Base-by-base conservation (phyloP, 2,113 vertebrate species). In the Nannospalax galili region DNA sequence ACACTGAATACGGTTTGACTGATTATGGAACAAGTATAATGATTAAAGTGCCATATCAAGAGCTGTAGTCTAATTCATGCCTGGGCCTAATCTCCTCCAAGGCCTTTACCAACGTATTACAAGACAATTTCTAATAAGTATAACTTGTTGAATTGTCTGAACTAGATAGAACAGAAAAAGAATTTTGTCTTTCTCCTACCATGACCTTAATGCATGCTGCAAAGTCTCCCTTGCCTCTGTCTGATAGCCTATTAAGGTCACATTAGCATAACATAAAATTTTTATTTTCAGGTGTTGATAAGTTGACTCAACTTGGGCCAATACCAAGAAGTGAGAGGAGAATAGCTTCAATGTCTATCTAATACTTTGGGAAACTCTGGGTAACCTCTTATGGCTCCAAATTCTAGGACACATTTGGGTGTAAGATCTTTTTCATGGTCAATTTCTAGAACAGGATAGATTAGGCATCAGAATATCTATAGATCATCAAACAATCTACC, bases 261-360 rank as follows among this genome's bases (percentile, higher is more conserved):
- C 52, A 91, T 89, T 20, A 28, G 3, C 86, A 26, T 64, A 69
- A 62, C 35, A n/a, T 3, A 60, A 85, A 77, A 30, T 0, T 73
- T 85, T 77, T 32, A 30, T 75, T 69, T 87, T 84, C 72, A 77
- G 37, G 7, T 60, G 78, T 92, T 69, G 35, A 93, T 14, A 94
- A 74, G 17, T 82, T n/a, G 74, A 12, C 24, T 84, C 24, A 88
- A 74, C 26, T 45, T 35, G 5, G 32, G 14, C 14, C 22, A 69
- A 40, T 16, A 40, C n/a, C n/a, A n/a, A n/a, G n/a, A n/a, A n/a
- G n/a, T n/a, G n/a, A n/a, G n/a, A n/a, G 11, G 48, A 52, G 48
- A 52, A 52, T 52, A 52, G 48, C 48, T 52, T 52, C 48, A 52
- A 37, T 28, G 7, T 37, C 24, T 82, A 37, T 45, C 37, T 65